Evolutionary conservation across 1,140 invertebrate genomes (phyloP).

Genomic region (Pachyrhynchus sulphureomaculatus): DNA sequence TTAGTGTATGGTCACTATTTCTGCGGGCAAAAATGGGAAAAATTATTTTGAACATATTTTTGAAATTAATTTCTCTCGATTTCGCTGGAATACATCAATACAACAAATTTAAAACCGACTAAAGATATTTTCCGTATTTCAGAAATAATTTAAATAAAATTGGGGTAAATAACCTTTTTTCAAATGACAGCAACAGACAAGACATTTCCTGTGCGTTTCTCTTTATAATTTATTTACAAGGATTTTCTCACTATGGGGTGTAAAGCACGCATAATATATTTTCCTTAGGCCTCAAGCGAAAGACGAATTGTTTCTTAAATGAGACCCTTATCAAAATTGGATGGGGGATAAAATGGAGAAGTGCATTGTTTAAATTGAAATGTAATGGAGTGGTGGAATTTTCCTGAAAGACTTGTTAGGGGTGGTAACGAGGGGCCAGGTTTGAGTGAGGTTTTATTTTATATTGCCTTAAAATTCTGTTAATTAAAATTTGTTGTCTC

Average conservation of each 20-base stretch:
- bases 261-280: constrained; percentile 20
- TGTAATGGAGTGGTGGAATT: constrained; percentile 16
- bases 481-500: constrained; percentile 10
- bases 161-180: too few species aligned
- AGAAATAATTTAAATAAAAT: too few species aligned
- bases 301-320: constrained; percentile 33
- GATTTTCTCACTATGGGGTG: constrained; percentile 14
- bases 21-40: too few species aligned
- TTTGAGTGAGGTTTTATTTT: not conserved
- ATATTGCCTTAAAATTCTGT: not conserved
- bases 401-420: not conserved
- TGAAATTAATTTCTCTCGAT: too few species aligned
- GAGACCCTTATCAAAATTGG: constrained; percentile 28
- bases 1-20: too few species aligned
- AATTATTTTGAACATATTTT: too few species aligned
- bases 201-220: not conserved
- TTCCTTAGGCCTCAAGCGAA: constrained; percentile 12
- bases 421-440: not conserved
- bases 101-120: too few species aligned
- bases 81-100: too few species aligned
- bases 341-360: constrained; percentile 16
- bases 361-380: constrained; percentile 24
- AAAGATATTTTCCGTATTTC: too few species aligned
- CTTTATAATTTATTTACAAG: constrained; percentile 22
- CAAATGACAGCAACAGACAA: too few species aligned